These are phyloP conservation scores for Drosophila sordidula DNA, from an alignment of 2,888 invertebrate genomes.

Conservation along the genomic window DNA sequence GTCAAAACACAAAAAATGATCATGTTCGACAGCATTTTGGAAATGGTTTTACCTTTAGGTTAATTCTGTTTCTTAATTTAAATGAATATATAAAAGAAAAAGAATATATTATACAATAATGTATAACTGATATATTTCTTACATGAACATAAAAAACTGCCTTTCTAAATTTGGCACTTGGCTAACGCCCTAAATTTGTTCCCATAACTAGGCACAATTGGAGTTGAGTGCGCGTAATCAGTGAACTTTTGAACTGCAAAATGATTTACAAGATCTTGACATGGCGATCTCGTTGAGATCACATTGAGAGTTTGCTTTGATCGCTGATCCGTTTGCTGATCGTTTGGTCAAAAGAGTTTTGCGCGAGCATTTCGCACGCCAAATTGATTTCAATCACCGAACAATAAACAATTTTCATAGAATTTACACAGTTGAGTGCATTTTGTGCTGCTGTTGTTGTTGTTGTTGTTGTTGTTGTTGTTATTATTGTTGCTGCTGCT, in stretches of 20 bases:
- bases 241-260: slow-evolving; percentile 70
- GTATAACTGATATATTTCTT: no score
- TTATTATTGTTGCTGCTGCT: slow-evolving; percentile 1
- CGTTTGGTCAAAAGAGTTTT: slow-evolving; percentile 8
- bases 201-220: slow-evolving; percentile 18
- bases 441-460: slow-evolving; percentile 12
- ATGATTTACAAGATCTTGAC: slow-evolving; percentile 44
- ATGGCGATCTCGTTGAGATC: slow-evolving; percentile 19
- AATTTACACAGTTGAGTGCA: slow-evolving; percentile 69
- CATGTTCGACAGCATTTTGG: no score
- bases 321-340: slow-evolving; percentile 8
- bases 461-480: neutral
- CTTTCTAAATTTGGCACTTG: neutral
- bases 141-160: neutral
- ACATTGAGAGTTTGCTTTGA: slow-evolving; percentile 27
- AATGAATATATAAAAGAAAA: no score
- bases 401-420: slow-evolving; percentile 74
- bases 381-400: slow-evolving; percentile 75
- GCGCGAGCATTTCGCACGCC: slow-evolving; percentile 46
- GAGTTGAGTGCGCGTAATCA: slow-evolving; percentile 9
- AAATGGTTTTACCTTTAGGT: no score
- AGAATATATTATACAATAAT: no score
- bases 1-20: no score
- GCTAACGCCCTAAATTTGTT: slow-evolving; percentile 5
- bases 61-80: no score